These are phyloP conservation scores for Bimastos eiseni DNA, from an alignment of 2,888 invertebrate genomes.

Conservation along the genomic window DNA sequence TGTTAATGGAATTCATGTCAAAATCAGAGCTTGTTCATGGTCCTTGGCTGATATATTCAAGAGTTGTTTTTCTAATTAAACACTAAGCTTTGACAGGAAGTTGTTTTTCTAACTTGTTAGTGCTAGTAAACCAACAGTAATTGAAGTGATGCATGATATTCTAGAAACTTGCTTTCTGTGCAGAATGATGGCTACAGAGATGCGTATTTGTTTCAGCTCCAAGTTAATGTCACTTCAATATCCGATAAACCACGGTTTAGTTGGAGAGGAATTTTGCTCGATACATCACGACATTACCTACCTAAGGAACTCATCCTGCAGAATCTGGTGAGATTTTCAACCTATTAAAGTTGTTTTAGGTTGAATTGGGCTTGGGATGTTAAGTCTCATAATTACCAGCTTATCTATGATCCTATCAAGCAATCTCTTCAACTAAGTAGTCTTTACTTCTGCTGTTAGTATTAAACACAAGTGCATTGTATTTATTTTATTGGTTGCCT, in stretches of 20 bases:
- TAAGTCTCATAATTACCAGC: background rate
- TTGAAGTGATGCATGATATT: background rate
- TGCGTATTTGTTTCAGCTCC: conserved; percentile 67
- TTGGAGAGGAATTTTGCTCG: conserved; percentile 82
- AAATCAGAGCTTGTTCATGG: no score
- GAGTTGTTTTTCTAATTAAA: background rate
- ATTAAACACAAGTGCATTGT: background rate
- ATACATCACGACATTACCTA: conserved; percentile 84
- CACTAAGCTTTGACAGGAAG: background rate
- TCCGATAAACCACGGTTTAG: conserved; percentile 77
- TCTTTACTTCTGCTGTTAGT: background rate
- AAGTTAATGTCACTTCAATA: conserved; percentile 73
- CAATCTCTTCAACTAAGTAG: background rate
- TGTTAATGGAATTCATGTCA: background rate
- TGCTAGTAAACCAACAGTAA: background rate
- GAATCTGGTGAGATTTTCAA: conserved; percentile 66
- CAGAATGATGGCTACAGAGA: no score
- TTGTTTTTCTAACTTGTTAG: background rate
- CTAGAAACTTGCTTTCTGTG: no score
- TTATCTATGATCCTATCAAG: background rate
- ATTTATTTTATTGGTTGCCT: background rate
- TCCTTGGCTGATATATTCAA: no score
- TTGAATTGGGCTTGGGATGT: background rate
- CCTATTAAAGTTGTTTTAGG: background rate
- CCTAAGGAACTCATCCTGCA: conserved; percentile 70